These are phyloP conservation scores for Agonopterix arenella DNA, from an alignment of 2,888 invertebrate genomes.

Conservation along the genomic window DNA sequence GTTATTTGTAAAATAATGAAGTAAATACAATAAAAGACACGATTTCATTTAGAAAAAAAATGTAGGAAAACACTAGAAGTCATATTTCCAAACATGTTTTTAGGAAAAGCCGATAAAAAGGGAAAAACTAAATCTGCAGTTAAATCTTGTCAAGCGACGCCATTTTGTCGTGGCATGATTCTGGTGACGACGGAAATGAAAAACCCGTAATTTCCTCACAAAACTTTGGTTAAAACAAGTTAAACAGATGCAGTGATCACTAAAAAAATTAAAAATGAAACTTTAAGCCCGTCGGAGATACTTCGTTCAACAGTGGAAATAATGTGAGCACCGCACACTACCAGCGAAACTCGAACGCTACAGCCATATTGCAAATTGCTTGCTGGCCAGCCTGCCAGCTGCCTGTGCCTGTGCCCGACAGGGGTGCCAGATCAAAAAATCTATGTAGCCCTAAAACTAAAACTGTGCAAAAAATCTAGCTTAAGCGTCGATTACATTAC, in stretches of 20 bases:
- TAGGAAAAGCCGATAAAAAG: constrained; percentile 46
- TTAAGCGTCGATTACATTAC: no score
- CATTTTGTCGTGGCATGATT: constrained; percentile 76
- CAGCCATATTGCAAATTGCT: constrained; percentile 67
- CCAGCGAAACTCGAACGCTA: constrained; percentile 70
- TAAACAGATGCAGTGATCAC: constrained; percentile 58
- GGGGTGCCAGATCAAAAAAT: no score
- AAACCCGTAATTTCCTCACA: constrained; percentile 53
- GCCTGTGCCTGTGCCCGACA: constrained; percentile 1
- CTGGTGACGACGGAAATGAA: constrained; percentile 73
- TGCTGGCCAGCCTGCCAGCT: constrained; percentile 2
- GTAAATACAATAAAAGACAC: constrained; percentile 21
- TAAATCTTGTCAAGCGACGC: constrained; percentile 75
- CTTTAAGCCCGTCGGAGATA: constrained; percentile 65
- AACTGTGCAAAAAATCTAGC: no score
- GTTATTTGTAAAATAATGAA: constrained; percentile 47
- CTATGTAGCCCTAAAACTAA: no score
- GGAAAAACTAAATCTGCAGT: constrained; percentile 64
- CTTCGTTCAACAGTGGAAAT: constrained; percentile 58
- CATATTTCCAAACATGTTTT: constrained; percentile 42
- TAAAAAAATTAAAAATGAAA: constrained; percentile 66
- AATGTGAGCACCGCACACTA: constrained; percentile 70
- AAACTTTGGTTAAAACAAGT: constrained; percentile 49
- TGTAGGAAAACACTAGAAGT: constrained; percentile 40
- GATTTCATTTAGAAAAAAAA: constrained; percentile 45